Evolutionary conservation across 2,113 vertebrate species (phyloP).

Genomic region (Ondatra zibethicus): DNA sequence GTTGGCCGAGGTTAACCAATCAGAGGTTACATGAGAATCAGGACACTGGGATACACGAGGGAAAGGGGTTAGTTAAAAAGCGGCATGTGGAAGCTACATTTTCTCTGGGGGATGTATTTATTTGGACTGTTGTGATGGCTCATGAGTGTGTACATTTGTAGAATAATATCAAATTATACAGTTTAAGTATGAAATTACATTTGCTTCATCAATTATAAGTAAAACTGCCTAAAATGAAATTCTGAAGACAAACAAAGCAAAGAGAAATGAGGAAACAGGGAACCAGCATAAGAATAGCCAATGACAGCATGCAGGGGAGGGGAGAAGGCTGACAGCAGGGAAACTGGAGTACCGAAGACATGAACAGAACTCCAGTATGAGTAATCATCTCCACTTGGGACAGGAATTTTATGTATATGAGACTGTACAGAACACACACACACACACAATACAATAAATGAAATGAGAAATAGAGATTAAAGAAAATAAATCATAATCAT

Average conservation of each 20-base stretch:
- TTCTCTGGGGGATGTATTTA: neutral
- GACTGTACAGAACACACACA: neutral
- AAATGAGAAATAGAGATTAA: neutral
- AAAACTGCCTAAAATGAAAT: slow-evolving; percentile 12
- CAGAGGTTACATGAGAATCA: neutral
- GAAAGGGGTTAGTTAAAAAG: neutral
- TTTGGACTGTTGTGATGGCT: neutral
- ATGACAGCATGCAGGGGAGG: neutral
- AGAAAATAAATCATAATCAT: neutral
- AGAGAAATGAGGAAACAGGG: neutral
- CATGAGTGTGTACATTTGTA: neutral
- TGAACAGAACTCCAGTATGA: neutral
- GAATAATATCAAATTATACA: neutral
- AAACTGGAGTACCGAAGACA: neutral
- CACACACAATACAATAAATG: neutral
- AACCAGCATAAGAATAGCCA: neutral
- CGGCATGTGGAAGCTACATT: neutral
- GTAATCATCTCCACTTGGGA: neutral
- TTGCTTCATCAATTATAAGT: neutral
- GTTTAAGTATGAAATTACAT: neutral
- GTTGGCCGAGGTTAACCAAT: too few species aligned
- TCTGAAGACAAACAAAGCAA: neutral
- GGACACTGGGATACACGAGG: neutral
- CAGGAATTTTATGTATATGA: neutral
- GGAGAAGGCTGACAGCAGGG: neutral